phyloP scores from a whole-genome alignment of 1,140 invertebrate genomes.

The Nautilus pompilius region DNA sequence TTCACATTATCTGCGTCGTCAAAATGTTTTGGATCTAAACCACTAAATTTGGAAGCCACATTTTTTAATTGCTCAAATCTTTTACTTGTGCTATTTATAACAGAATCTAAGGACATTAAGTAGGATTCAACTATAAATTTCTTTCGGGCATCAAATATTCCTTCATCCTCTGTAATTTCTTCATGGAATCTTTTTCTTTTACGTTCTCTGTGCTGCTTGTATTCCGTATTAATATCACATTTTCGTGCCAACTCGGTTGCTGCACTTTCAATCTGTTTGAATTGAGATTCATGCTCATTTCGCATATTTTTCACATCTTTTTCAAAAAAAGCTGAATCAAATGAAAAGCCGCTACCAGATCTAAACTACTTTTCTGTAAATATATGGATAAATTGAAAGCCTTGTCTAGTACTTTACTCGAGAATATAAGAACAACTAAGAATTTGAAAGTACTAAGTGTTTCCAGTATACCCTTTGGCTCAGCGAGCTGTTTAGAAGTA shows the following conservation, averaged over 20 bases:
- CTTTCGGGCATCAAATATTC: background rate
- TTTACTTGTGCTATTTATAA: background rate
- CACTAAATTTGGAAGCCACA: background rate
- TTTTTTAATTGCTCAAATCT: background rate
- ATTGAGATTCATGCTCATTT: background rate
- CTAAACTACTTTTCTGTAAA: no score
- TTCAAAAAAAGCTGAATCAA: no score
- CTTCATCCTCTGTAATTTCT: background rate
- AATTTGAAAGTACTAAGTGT: no score
- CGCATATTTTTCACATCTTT: background rate
- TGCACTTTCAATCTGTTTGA: slow-evolving; percentile 1
- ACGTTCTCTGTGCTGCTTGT: background rate
- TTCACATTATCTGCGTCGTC: no score
- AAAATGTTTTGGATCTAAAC: background rate
- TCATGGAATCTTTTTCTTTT: background rate
- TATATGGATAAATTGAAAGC: no score
- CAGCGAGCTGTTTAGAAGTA: no score
- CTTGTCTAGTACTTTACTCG: no score
- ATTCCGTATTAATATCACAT: background rate
- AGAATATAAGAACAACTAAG: no score
- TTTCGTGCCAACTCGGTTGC: background rate
- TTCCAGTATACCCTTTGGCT: no score
- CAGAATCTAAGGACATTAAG: background rate
- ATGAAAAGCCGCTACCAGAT: no score
- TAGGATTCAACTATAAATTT: background rate